Evolutionary conservation across 2,113 vertebrate genomes (phyloP), one percentile per base, ranked within the genome.

Genomic region (Uropsilus gracilis): DNA sequence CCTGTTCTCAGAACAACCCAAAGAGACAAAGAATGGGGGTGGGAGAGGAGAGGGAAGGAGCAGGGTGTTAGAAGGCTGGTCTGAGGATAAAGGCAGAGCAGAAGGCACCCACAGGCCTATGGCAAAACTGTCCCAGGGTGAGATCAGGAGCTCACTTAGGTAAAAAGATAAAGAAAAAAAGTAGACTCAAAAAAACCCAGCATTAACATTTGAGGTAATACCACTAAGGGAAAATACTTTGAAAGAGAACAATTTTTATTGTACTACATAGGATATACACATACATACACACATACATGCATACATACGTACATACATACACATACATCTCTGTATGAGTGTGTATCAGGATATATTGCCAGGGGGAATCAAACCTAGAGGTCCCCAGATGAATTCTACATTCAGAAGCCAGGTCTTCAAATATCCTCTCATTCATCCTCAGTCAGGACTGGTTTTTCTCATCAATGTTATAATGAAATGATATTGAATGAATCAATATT

Each of bases 41-140:
- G 5, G 5, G 10, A 9, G 13, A 12, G 48, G 4, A 1, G 32
- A 12, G 10, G 30, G 11, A 75, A 32, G 46, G 18, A 37, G 16
- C 0, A 0, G 2, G n/a, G 22, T n/a, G 3, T 0, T 26, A 42
- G 57, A 61, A 34, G 46, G 46, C 28, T 42, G 39, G 28, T 39
- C 8, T 32, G 66, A 68, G 59, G 13, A 57, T 57, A 59, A 78
- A 26, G 39, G 63, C 37, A 34, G 24, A 89, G 26, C 61, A 57
- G 44, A 55, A 32, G 44, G 34, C 37, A 84, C 3, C n/a, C 28
- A 34, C 16, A 6, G 46, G 42, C 46, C 26, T 28, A 39, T 16
- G 6, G n/a, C n/a, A n/a, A n/a, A n/a, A n/a, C n/a, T n/a, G n/a
- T n/a, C n/a, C n/a, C n/a, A n/a, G n/a, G n/a, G n/a, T n/a, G n/a